Conservation (phyloP, 2,888 invertebrate species). For the Ceraclea dissimilis region DNA sequence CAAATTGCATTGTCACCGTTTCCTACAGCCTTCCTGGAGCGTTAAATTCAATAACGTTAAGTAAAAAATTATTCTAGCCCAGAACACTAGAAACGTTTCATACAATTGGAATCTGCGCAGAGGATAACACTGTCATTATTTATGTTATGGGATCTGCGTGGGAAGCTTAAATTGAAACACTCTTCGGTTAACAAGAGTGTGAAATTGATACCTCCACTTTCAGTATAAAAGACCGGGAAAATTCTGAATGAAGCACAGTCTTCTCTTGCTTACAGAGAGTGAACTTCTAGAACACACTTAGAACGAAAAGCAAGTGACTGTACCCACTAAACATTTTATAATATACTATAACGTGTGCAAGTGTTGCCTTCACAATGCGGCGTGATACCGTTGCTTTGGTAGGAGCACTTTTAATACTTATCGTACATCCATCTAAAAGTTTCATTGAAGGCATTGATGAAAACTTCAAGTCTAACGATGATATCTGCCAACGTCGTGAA, state of each 20-base stretch:
- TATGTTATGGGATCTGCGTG: constrained; percentile 11
- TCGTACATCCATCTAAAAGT: constrained; percentile 23
- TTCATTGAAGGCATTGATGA: constrained; percentile 23
- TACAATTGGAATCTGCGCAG: neutral
- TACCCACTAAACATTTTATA: neutral
- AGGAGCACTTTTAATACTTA: constrained; percentile 20
- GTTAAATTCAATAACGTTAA: constrained; percentile 15
- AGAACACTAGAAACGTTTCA: constrained; percentile 1
- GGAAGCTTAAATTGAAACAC: constrained; percentile 23
- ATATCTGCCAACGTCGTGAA: constrained; percentile 19
- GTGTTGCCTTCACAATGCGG: constrained; percentile 11
- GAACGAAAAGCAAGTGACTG: neutral
- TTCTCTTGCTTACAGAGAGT: constrained; percentile 5
- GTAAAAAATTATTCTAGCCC: constrained; percentile 13
- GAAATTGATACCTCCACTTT: constrained; percentile 17
- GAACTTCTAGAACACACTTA: neutral
- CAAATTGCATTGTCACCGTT: constrained; percentile 23
- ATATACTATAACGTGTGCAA: too few relatives aligned
- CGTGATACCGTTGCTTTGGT: constrained; percentile 15
- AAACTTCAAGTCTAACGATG: constrained; percentile 14
- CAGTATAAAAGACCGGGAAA: constrained; percentile 17
- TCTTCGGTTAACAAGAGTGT: constrained; percentile 15
- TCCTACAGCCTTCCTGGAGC: constrained; percentile 13
- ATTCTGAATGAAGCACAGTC: constrained; percentile 13
- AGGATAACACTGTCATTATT: neutral